Base-by-base conservation (phyloP, 2,888 invertebrate genomes). In the Eucera pruinosa region DNA sequence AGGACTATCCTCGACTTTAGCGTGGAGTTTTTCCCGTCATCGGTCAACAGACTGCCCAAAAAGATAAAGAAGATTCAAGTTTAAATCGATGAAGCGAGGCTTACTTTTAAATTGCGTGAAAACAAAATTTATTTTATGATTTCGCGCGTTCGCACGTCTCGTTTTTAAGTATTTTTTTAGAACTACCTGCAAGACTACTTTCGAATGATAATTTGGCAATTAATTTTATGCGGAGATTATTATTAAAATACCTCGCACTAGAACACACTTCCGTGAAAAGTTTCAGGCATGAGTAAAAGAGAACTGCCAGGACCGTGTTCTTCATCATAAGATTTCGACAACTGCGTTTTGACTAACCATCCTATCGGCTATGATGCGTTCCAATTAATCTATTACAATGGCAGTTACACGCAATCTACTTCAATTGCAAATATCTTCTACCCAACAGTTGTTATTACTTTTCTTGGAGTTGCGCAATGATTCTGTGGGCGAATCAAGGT, bases 1-100 rank as follows among this genome's bases (percentile, higher is more conserved):
- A 95, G 92, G 80, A 96, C 95, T 72, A 95, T 95, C 86, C 95
- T 93, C 15, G 96, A 95, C 89, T 95, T 95, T 79, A 95, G 91
- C 72, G 95, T 95, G 57, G 88, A 85, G 73, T 90, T 91, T 57
- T 86, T 86, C 72, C 87, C 81, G 54, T 83, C 80, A 15, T 83
- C 85, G 50, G 50, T 64, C 68, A 81, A 84, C 6, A 84, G 80
- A 61, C 88, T 90, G 76, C n/a, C 33, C 4, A 33, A 7, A 33
- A 33, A 3, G 33, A 33, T 33, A 15, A 23, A 15, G 7, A 20
- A 54, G 11, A 33, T n/a, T n/a, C n/a, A n/a, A n/a, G n/a, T n/a
- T n/a, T n/a, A n/a, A n/a, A n/a, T n/a, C n/a, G n/a, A n/a, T n/a
- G n/a, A n/a, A n/a, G n/a, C n/a, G n/a, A n/a, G n/a, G n/a, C n/a